phyloP scores from a whole-genome alignment of 2,888 invertebrate genomes.

The Eudasyphora cyanicolor region DNA sequence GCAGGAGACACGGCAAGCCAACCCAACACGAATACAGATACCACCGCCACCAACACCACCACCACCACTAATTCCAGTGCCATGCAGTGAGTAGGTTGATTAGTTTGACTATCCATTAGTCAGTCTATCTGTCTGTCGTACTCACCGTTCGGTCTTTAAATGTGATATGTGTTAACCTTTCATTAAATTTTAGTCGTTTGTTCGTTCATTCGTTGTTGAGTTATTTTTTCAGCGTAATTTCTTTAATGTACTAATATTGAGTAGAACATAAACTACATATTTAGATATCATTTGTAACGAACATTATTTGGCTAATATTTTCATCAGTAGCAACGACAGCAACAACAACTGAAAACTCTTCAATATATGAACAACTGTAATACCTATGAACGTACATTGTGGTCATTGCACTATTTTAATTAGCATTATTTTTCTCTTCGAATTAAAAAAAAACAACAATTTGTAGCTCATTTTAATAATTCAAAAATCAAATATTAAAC shows the following conservation, averaged over 20 bases:
- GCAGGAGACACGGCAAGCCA: constrained; percentile 26
- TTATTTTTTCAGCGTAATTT: constrained; percentile 47
- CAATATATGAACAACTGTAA: constrained; percentile 15
- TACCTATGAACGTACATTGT: constrained; percentile 37
- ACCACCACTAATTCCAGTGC: constrained; percentile 18
- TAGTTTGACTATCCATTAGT: background rate
- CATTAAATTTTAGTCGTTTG: background rate
- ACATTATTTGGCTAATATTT: constrained; percentile 64
- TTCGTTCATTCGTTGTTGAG: background rate
- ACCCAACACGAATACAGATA: background rate
- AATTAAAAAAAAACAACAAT: background rate
- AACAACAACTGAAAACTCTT: background rate
- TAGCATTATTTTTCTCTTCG: background rate
- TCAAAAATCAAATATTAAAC: background rate
- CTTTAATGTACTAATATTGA: background rate
- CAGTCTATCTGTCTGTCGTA: background rate
- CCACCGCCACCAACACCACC: constrained; percentile 1
- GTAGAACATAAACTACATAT: background rate
- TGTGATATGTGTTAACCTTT: constrained; percentile 8
- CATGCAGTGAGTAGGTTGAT: constrained; percentile 61
- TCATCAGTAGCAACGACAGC: constrained; percentile 14
- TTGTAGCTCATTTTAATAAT: constrained; percentile 14
- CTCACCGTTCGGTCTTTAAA: constrained; percentile 20
- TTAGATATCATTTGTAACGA: constrained; percentile 43
- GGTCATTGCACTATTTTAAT: constrained; percentile 54